Base-by-base conservation (phyloP, 2,888 invertebrate genomes). In the Lepidochitona cinerea region DNA sequence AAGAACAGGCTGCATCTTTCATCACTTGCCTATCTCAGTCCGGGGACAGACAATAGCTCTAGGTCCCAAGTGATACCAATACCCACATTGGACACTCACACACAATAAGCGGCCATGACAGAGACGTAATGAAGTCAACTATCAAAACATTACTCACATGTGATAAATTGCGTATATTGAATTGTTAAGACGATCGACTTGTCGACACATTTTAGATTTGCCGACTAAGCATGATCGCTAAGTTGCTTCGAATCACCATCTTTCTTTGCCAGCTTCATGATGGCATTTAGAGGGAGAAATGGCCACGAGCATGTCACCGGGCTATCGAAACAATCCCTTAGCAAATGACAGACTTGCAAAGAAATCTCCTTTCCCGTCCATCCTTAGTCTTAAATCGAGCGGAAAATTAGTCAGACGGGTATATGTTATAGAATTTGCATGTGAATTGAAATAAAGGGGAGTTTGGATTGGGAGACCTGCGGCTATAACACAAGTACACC, bases 391-490 rank as follows among this genome's bases (percentile, higher is more conserved):
- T 59, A 59, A 59, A 59, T 59, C 59, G 59, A 59, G 59, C 59
- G 59, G 59, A 59, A 59, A 59, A 59, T 59, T 59, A 59, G 59
- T 29, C 4, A 18, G 59, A 59, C 59, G 59, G 32, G 59, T 59
- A 59, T 59, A 59, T 59, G 23, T 59, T 59, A 59, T 59, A 59
- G 59, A 29, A 59, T 59, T 59, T 59, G 59, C 59, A 59, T 59
- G 14, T 59, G 59, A 59, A 59, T 59, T 29, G 59, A 59, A 59
- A 59, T 59, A 59, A 59, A 59, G 23, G 26, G 18, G 32, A 59
- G 29, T 59, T 59, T 29, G 59, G 23, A 23, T 12, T 59, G 12
- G n/a, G 29, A 14, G 26, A 26, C 59, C 59, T 59, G 26, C 3
- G 59, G 59, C 59, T 59, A 23, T 4, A 29, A 32, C 26, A 23